These are phyloP conservation scores for Trichogramma evanescens DNA, from an alignment of 2,888 invertebrate genomes.

Conservation along the genomic window DNA sequence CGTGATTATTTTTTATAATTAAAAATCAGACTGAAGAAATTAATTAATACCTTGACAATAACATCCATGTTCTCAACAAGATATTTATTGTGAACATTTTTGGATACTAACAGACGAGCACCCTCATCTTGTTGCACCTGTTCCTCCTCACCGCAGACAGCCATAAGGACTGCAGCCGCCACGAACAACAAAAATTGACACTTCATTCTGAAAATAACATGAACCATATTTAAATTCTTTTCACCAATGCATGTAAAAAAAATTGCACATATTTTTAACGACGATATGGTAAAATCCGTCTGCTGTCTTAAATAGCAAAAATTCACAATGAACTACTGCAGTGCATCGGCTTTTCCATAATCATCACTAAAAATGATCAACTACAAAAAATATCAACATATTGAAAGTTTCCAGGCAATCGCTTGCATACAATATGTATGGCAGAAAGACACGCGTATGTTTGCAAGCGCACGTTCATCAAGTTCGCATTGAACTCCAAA, in stretches of 20 bases:
- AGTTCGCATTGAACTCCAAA: too few relatives aligned
- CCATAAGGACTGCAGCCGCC: slow-evolving; percentile 48
- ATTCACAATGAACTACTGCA: background rate
- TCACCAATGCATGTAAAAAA: background rate
- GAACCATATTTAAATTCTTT: slow-evolving; percentile 7
- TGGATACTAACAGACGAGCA: slow-evolving; percentile 81
- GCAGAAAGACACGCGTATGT: too few relatives aligned
- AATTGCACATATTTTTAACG: background rate
- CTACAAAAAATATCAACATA: too few relatives aligned
- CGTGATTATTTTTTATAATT: background rate
- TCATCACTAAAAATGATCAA: too few relatives aligned
- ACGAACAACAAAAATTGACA: slow-evolving; percentile 46
- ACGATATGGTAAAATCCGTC: background rate
- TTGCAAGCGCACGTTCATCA: too few relatives aligned
- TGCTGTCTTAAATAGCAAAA: background rate
- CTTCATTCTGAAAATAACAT: slow-evolving; percentile 41
- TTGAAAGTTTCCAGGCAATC: too few relatives aligned
- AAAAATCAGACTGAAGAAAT: background rate
- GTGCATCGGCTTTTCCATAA: too few relatives aligned
- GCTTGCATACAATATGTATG: too few relatives aligned
- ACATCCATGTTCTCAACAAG: slow-evolving; percentile 95
- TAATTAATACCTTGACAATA: slow-evolving; percentile 63
- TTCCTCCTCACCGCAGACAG: slow-evolving; percentile 54
- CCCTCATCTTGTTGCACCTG: slow-evolving; percentile 66
- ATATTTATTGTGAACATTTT: slow-evolving; percentile 92